A percentile compares a stretch with the other conserved stretches of the same genome.
These are phyloP conservation scores for Cossypha niveicapilla DNA, from an alignment of 2,797 vertebrate species.

Conservation along the genomic window DNA sequence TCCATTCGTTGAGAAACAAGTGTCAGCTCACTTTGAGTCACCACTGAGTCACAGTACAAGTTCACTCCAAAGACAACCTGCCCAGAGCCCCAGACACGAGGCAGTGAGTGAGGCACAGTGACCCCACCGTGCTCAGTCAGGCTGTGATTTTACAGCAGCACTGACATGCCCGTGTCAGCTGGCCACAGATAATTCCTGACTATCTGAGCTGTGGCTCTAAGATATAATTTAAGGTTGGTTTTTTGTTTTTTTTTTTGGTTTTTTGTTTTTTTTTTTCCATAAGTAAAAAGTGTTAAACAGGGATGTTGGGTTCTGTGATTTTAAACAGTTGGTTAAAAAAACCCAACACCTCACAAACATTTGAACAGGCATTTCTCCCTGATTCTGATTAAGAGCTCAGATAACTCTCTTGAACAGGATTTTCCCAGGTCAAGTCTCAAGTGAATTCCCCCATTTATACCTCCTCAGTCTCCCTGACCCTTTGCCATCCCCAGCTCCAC, in stretches of 20 bases:
- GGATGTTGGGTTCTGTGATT: background rate
- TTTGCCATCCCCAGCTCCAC: background rate
- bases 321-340: background rate
- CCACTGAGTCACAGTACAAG: background rate
- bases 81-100: background rate
- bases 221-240: background rate
- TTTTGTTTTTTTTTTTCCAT: background rate
- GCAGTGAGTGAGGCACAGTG: background rate
- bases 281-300: background rate
- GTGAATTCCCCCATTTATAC: background rate
- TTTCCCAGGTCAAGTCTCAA: background rate
- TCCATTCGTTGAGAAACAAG: background rate
- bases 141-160: background rate
- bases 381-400: background rate
- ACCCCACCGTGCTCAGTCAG: background rate
- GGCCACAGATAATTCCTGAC: background rate
- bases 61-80: background rate
- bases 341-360: rapidly evolving
- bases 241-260: too few relatives aligned
- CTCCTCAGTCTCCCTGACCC: background rate
- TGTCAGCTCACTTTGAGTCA: background rate
- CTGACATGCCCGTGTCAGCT: rapidly evolving
- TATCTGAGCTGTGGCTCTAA: background rate
- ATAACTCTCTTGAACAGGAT: background rate
- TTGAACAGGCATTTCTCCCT: background rate